Percentiles rank a stretch among this genome's conserved stretches.
phyloP scores from a whole-genome alignment of 2,888 invertebrate species.

The Drosophila imparisetae region DNA sequence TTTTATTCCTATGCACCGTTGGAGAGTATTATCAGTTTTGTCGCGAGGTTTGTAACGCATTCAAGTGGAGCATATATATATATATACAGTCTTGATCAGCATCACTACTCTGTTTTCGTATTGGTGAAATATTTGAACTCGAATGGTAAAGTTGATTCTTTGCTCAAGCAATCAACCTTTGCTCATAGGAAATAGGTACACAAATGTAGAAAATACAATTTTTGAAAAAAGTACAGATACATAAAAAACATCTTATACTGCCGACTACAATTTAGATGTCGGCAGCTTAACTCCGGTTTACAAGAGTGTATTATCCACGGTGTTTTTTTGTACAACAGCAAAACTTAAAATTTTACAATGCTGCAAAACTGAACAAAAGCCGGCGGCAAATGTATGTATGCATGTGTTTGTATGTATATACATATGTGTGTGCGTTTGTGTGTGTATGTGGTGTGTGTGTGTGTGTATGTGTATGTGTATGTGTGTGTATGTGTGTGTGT shows the following conservation, averaged over 20 bases:
- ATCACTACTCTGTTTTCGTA: background rate
- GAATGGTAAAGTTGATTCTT: background rate
- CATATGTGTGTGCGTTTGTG: background rate
- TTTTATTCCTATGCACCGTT: conserved; percentile 11
- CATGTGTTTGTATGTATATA: background rate
- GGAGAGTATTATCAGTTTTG: background rate
- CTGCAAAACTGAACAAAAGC: conserved; percentile 43
- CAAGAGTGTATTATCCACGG: background rate
- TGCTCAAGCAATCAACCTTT: background rate
- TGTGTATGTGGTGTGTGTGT: background rate
- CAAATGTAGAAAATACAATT: background rate
- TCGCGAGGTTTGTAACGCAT: background rate
- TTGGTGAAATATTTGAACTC: background rate
- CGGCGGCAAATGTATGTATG: background rate
- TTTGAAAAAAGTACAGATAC: background rate
- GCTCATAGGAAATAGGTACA: background rate
- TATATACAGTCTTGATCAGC: background rate
- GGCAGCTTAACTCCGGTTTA: background rate
- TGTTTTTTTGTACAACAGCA: conserved; percentile 19
- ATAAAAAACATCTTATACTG: background rate
- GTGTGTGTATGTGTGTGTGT: background rate
- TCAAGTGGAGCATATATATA: conserved; percentile 7
- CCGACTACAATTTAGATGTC: background rate
- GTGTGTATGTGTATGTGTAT: background rate
- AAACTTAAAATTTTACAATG: conserved; percentile 40